phyloP scores from a whole-genome alignment of 2,888 invertebrate genomes.

The Nasonovia ribisnigri region DNA sequence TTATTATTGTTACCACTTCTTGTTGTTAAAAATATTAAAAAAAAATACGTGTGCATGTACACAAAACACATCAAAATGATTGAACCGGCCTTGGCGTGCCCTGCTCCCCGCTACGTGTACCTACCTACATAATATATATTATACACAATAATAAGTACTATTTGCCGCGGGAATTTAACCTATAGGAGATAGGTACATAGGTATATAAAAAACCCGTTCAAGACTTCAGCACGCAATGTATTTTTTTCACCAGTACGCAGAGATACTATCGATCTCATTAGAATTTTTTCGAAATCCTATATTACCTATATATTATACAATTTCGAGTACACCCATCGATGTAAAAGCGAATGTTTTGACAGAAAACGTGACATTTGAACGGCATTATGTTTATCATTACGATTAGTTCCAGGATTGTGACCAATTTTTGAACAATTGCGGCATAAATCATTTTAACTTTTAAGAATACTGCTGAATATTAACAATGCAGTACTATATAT shows the following conservation, averaged over 20 bases:
- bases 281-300: neutral
- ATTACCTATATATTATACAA: neutral
- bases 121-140: neutral
- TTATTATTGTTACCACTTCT: neutral
- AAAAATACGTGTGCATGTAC: neutral
- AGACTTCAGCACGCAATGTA: neutral
- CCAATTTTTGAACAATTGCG: neutral
- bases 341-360: conserved; percentile 3
- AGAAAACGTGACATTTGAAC: conserved; percentile 55
- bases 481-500: neutral
- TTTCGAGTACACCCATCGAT: neutral
- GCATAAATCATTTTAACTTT: neutral
- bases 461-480: neutral
- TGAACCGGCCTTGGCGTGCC: conserved; percentile 36
- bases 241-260: neutral
- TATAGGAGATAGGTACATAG: neutral
- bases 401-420: conserved; percentile 48
- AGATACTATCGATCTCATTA: neutral
- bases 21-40: neutral
- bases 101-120: neutral
- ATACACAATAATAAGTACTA: neutral
- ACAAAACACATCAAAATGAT: conserved; percentile 10
- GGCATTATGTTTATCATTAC: neutral
- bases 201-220: neutral
- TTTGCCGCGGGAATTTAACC: neutral